A percentile compares a stretch with the other conserved stretches of the same genome.
Conservation (phyloP, 2,888 invertebrate species). For the Nomada goodeniana region DNA sequence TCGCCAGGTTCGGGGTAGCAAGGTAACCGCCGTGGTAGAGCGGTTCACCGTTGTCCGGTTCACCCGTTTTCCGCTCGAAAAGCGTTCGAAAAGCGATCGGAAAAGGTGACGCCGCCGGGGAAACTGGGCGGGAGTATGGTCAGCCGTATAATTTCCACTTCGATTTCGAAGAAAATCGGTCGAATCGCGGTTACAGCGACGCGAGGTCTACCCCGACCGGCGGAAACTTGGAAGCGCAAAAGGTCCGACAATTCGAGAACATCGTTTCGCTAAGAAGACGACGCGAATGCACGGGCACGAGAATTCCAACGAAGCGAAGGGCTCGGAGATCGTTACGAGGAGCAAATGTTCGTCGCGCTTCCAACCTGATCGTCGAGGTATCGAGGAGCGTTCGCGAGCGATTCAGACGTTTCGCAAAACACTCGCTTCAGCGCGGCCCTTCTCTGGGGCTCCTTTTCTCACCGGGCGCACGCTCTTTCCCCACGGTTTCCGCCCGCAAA, state of each 20-base stretch:
- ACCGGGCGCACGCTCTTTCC: not conserved
- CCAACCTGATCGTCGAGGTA: not conserved
- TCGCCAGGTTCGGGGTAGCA: not conserved
- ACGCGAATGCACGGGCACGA: not conserved
- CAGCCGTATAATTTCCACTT: slow-evolving; percentile 17
- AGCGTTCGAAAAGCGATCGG: slow-evolving; percentile 36
- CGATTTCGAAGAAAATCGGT: slow-evolving; percentile 31
- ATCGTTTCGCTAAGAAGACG: slow-evolving; percentile 13
- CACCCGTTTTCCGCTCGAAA: not conserved
- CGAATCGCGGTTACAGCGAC: slow-evolving; percentile 14
- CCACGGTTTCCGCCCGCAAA: slow-evolving; percentile 7
- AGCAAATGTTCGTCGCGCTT: slow-evolving; percentile 35
- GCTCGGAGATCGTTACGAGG: slow-evolving; percentile 17
- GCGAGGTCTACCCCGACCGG: slow-evolving; percentile 28
- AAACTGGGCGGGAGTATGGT: slow-evolving; percentile 5
- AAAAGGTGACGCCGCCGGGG: not conserved
- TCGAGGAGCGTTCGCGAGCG: not conserved
- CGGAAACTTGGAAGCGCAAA: slow-evolving; percentile 31
- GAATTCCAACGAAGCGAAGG: slow-evolving; percentile 39
- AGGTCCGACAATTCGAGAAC: slow-evolving; percentile 29
- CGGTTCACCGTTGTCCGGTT: not conserved
- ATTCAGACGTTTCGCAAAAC: slow-evolving; percentile 35
- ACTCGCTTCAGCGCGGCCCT: not conserved
- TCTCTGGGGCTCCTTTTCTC: not conserved
- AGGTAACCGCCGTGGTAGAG: not conserved